Evolutionary conservation across 2,797 vertebrate genomes (phyloP), one percentile per base, ranked within the genome.

Genomic region (Yasuhikotakia modesta): DNA sequence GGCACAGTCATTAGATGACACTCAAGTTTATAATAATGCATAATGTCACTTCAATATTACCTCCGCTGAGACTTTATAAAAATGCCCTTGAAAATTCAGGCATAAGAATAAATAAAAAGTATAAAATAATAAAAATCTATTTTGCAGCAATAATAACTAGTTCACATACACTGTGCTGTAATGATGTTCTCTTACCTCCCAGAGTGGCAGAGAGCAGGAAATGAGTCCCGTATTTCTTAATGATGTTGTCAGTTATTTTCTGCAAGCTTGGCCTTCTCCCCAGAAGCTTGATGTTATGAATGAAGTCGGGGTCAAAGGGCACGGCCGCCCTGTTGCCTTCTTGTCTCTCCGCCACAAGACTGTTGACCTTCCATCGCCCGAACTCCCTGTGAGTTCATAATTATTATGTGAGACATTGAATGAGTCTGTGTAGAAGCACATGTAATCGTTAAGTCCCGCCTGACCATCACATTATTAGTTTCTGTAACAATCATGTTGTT

Each of bases 301-400:
- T 95, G 89, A 99, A 98, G 82, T 98, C 96, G 0, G 97, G 97
- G 88, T 98, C 96, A 35, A 99, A 95, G 57, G 96, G 97, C 86
- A 95, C 89, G 32, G 94, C 92, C 65, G 95, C 92, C 67, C 94
- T 94, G 19, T 94, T 92, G 85, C 90, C 91, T 85, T 97, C 93
- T 86, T 93, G 94, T 88, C 94, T 96, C 86, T 98, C 96, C 63
- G 95, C 93, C 11, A 95, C 96, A 83, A 99, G 93, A 80, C 96
- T 99, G 93, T 96, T 99, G 90, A 99, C 96, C 92, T 98, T 99
- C 97, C 97, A 99, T 92, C 97, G 96, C 82, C 97, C 97, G 87
- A 99, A 99, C 90, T 99, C 97, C 88, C 97, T 99, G 90, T 78
- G 88, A 93, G 75, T 76, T 35, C 32, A 70, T 79, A 81, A 75